Base-by-base conservation (phyloP, 2,888 invertebrate genomes). In the Drosophila cognata region DNA sequence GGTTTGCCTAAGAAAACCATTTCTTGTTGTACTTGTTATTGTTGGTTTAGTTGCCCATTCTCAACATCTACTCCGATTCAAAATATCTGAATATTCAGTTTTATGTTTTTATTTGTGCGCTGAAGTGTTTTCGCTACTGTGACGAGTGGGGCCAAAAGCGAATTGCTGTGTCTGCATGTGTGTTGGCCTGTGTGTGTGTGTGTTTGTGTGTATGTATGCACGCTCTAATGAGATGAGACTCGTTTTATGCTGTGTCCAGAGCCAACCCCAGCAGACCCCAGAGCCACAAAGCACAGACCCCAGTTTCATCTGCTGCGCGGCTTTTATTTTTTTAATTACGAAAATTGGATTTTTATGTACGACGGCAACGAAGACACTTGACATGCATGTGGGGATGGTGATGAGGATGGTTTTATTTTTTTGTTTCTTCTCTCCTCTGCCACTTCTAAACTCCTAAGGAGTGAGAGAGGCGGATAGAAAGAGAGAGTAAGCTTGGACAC, bases 321-420 rank as follows among this genome's bases (percentile, higher is more conserved):
- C 73, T 88, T 79, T 85, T 84, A 74, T 84, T 84, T 87, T 86
- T 87, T 87, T 87, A 87, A 87, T 87, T 87, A 87, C 87, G 88
- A 84, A 87, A 91, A 87, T 87, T 91, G 87, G 91, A 89, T 91
- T 87, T 87, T 89, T 87, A 89, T 87, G 90, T 87, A 74, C 74
- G 63, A 59, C 61, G 58, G 55, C 59, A 66, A 51, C 71, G 68
- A 66, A 88, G 84, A 87, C 91, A 89, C 85, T 85, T 85, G 91
- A 90, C 85, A 91, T 89, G 91, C 81, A 84, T 89, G 84, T 69
- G 72, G 65, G 60, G 62, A 68, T 57, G 59, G 71, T 58, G 63
- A 79, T 66, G 86, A 75, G 81, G 41, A 62, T 66, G 35, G 50
- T 21, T 21, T 18, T 36, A n/a, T 28, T 57, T 29, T 36, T 36